These are phyloP conservation scores for Acanthosepion pharaonis DNA, from an alignment of 2,888 invertebrate species.

Conservation along the genomic window DNA sequence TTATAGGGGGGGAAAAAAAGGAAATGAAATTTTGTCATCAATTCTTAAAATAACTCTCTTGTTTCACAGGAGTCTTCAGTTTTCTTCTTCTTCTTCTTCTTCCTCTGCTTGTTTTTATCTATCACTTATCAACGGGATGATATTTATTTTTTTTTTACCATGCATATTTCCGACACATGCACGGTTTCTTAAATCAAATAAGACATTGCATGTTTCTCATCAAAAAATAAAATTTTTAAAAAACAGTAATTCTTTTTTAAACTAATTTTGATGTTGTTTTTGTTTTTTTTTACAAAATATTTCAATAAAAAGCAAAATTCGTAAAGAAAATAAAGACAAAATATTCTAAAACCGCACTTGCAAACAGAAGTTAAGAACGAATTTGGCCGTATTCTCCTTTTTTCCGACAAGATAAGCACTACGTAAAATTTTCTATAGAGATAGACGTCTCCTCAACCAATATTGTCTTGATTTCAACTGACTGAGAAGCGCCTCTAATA, in stretches of 20 bases:
- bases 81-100: background rate
- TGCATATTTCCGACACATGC: background rate
- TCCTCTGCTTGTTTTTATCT: background rate
- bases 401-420: background rate
- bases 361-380: background rate
- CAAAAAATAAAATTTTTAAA: background rate
- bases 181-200: conserved; percentile 33
- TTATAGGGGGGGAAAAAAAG: background rate
- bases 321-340: background rate
- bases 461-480: background rate
- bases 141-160: no score
- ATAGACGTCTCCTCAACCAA: background rate
- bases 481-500: conserved; percentile 11
- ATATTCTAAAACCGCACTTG: background rate
- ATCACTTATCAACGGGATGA: background rate
- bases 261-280: background rate
- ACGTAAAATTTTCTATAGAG: background rate
- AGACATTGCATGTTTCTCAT: background rate
- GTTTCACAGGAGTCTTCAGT: background rate
- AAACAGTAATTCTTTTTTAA: background rate
- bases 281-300: background rate
- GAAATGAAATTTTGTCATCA: background rate
- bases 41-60: background rate
- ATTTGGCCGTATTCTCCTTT: background rate
- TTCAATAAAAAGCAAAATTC: background rate